A percentile compares a stretch with the other conserved stretches of the same genome.
These are phyloP conservation scores for Astyanax mexicanus DNA, from an alignment of 2,797 vertebrate genomes.

Conservation along the genomic window DNA sequence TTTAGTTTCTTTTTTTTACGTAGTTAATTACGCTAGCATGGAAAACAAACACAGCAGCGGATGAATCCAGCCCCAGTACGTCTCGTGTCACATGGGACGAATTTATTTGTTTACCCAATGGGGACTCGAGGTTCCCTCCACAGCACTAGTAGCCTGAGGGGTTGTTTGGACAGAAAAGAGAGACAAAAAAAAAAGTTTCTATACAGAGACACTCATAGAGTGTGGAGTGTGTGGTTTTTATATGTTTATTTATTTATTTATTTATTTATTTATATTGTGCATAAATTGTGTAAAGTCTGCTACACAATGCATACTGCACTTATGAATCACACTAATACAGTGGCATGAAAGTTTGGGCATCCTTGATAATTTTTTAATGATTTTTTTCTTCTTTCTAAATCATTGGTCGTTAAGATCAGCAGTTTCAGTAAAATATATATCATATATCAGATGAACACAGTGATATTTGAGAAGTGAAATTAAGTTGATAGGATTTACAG, in stretches of 20 bases:
- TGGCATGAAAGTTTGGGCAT: too few species aligned
- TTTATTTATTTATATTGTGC: conserved; percentile 20
- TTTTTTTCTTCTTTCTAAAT: too few species aligned
- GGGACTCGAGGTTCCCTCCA: conserved; percentile 70
- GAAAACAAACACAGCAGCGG: conserved; percentile 77
- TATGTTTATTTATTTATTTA: too few species aligned
- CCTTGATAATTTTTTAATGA: too few species aligned
- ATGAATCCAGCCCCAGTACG: conserved; percentile 66
- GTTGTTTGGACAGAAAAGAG: conserved; percentile 69
- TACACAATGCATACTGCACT: neutral
- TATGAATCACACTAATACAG: neutral
- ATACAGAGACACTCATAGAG: conserved; percentile 5
- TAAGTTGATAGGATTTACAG: too few species aligned
- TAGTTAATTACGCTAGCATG: conserved; percentile 78
- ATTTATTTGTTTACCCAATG: conserved; percentile 76
- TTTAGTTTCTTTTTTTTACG: conserved; percentile 72
- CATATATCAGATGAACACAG: too few species aligned
- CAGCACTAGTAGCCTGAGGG: conserved; percentile 48
- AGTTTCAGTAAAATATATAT: too few species aligned
- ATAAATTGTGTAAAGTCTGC: neutral
- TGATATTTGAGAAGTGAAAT: too few species aligned
- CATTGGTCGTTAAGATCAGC: too few species aligned
- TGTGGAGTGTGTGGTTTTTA: conserved; percentile 2
- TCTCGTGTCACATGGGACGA: conserved; percentile 76
- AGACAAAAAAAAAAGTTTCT: conserved; percentile 23